Base-by-base conservation (phyloP, 2,113 vertebrate species). In the Danionella cerebrum region DNA sequence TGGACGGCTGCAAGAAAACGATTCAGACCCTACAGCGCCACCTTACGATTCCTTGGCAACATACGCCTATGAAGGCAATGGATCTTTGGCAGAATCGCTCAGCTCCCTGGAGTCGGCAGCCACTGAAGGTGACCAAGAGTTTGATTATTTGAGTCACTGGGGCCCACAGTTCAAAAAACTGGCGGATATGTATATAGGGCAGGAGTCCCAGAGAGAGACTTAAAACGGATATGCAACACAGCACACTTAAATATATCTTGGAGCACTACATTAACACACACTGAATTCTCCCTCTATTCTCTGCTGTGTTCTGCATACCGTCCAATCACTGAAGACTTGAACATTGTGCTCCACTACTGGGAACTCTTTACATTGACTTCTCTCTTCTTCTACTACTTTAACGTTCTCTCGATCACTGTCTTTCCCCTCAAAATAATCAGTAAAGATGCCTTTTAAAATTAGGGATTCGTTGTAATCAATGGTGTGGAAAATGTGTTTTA, bases 11-110 rank as follows among this genome's bases (percentile, higher is more conserved):
- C 91, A 93, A 55, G 96, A 98, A 73, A 96, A 98, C 0, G 95
- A 98, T 36, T 81, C 82, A 0, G 96, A 98, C 45, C 95, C 95
- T 47, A 90, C 91, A 0, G 96, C 96, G 0, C 96, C 96, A 0
- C 96, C 96, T 0, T 98, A 98, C 64, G 96, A 98, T 88, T 98
- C 96, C 0, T 91, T 98, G 3, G 96, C 96, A 10, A 98, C 96
- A 4, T 98, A 98, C 0, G 96, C 96, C 25, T 98, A 96, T 1
- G 96, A 98, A 79, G 96, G 96, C 24, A 93, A 84, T 0, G 95
- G 93, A 52, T 98, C 95, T 1, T 80, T 96, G 54, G 95, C 95
- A 0, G 96, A 95, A 55, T 98, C 96, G 1, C 86, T 98, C 76
- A 98, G 96, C 51, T 98, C 96, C 0, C 80, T 98, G 70, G 96